phyloP scores from a whole-genome alignment of 2,888 invertebrate genomes.

The Monopis laevigella region DNA sequence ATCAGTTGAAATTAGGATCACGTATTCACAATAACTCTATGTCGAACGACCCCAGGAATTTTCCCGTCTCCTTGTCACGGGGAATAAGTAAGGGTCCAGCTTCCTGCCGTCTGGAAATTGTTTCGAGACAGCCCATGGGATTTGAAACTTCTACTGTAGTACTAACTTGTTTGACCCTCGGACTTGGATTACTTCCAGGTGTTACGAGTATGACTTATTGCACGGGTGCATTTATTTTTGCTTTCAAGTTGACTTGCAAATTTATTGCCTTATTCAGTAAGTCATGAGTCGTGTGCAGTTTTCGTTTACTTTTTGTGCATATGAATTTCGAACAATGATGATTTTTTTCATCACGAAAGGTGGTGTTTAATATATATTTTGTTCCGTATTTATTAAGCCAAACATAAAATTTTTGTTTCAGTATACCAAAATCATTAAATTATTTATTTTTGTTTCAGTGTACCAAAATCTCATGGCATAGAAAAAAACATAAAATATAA shows the following conservation, averaged over 20 bases:
- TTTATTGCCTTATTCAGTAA: slow-evolving; percentile 9
- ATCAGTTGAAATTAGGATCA: slow-evolving; percentile 25
- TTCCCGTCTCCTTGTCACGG: slow-evolving; percentile 15
- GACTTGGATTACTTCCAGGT: slow-evolving; percentile 29
- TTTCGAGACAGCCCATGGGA: slow-evolving; percentile 9
- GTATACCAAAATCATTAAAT: too few species aligned
- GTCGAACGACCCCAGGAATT: slow-evolving; percentile 40
- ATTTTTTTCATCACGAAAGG: too few species aligned
- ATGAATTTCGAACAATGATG: slow-evolving; percentile 5
- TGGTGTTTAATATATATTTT: too few species aligned
- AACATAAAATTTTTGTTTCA: too few species aligned
- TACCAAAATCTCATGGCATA: too few species aligned
- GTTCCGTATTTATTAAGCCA: too few species aligned
- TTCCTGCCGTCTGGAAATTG: slow-evolving; percentile 1
- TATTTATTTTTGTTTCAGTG: too few species aligned
- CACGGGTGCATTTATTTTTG: slow-evolving; percentile 33
- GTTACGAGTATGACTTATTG: slow-evolving; percentile 47
- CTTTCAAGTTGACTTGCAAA: slow-evolving; percentile 9
- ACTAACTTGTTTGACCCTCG: slow-evolving; percentile 7
- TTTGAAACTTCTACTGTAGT: background rate
- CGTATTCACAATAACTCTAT: slow-evolving; percentile 49
- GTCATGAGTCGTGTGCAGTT: too few species aligned
- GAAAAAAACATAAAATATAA: too few species aligned
- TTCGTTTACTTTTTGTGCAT: background rate
- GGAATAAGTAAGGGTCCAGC: slow-evolving; percentile 5